Conservation (phyloP, 2,797 vertebrate species). For the Taeniopygia guttata region DNA sequence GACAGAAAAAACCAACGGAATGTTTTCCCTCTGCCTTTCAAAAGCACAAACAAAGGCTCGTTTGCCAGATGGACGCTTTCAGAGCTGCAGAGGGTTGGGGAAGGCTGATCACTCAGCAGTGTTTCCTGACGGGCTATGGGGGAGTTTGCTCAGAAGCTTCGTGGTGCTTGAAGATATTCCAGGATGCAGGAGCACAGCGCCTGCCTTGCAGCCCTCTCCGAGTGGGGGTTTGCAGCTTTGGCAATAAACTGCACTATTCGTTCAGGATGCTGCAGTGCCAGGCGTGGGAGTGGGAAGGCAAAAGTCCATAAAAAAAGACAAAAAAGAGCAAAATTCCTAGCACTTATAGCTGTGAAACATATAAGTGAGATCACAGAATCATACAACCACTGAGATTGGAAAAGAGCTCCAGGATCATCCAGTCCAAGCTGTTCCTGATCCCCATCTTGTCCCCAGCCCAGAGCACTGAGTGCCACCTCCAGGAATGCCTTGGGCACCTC, state of each 20-base stretch:
- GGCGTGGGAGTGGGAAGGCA: not conserved
- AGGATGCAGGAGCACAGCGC: not conserved
- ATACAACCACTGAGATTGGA: accelerated
- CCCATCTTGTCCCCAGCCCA: not conserved
- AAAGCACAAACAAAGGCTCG: slow-evolving; percentile 57
- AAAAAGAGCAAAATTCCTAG: not conserved
- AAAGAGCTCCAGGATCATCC: not conserved
- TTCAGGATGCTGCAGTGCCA: not conserved
- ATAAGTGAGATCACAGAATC: not conserved
- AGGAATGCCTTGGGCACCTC: accelerated
- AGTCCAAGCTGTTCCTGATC: accelerated
- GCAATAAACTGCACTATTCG: not conserved
- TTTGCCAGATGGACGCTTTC: slow-evolving; percentile 53
- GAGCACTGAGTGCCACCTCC: not conserved
- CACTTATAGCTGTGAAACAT: not conserved
- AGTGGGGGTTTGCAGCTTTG: not conserved
- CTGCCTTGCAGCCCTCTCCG: not conserved
- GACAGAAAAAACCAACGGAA: not conserved
- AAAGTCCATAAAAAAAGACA: not conserved
- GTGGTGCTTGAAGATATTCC: not conserved
- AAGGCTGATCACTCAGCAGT: slow-evolving; percentile 27
- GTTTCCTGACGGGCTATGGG: not conserved
- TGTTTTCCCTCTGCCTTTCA: slow-evolving; percentile 56
- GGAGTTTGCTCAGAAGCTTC: not conserved
- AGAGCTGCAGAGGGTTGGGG: slow-evolving; percentile 20